phyloP scores from a whole-genome alignment of 2,888 invertebrate species.

The Entomobrya multifasciata region DNA sequence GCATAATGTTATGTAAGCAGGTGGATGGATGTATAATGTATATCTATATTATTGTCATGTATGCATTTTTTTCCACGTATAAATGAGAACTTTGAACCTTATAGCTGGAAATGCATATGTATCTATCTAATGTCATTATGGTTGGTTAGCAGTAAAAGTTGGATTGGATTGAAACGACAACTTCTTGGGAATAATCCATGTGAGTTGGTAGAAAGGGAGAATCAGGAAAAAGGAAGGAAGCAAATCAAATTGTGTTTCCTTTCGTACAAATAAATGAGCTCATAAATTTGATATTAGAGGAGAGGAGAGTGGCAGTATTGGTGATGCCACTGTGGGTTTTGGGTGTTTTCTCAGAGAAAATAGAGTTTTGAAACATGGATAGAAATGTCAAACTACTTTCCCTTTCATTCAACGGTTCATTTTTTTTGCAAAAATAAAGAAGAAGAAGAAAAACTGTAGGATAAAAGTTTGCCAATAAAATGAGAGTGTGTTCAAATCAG shows the following conservation, averaged over 20 bases:
- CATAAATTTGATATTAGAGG: slow-evolving; percentile 42
- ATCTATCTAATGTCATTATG: slow-evolving; percentile 13
- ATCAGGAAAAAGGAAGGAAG: slow-evolving; percentile 11
- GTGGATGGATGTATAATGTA: background rate
- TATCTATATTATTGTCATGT: background rate
- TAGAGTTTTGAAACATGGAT: slow-evolving; percentile 23
- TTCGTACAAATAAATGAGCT: slow-evolving; percentile 45
- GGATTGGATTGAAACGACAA: background rate
- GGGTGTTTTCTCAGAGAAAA: background rate
- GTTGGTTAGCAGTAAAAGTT: slow-evolving; percentile 5
- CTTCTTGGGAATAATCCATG: slow-evolving; percentile 25
- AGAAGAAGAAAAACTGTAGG: background rate
- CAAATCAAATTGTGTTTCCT: slow-evolving; percentile 49
- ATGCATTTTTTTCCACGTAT: no score
- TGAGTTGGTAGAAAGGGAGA: background rate
- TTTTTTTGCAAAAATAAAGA: background rate
- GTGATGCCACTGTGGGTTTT: background rate
- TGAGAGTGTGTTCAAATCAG: background rate
- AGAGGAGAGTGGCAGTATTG: background rate
- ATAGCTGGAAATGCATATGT: background rate
- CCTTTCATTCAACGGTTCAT: background rate
- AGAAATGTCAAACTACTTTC: background rate
- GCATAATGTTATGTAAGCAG: background rate
- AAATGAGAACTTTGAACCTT: background rate
- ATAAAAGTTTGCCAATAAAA: background rate